Evolutionary conservation across 2,888 invertebrate genomes (phyloP).

Genomic region (Rambutsinella grinnellia): DNA sequence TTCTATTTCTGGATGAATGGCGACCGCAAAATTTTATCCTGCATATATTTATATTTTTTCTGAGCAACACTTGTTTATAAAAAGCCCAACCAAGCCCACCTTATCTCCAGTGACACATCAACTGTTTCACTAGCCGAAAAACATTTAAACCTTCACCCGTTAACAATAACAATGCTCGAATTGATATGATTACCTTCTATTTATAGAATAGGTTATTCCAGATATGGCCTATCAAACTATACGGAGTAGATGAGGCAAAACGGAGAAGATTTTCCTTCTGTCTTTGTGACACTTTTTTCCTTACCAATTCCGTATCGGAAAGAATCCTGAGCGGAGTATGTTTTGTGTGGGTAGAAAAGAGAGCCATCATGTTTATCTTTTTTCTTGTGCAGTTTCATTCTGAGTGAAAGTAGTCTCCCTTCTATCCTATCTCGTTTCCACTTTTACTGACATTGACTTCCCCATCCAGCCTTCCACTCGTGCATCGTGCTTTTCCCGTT

Average conservation of each 20-base stretch:
- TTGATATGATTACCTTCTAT: neutral
- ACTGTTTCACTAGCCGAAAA: neutral
- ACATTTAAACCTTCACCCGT: constrained; percentile 18
- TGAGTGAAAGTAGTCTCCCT: too few species aligned
- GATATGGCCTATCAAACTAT: too few species aligned
- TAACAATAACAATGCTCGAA: neutral
- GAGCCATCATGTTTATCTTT: too few species aligned
- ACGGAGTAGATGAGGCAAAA: too few species aligned
- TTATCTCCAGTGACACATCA: neutral
- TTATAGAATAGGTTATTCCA: too few species aligned
- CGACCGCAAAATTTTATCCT: neutral
- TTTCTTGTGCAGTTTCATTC: constrained; percentile 13
- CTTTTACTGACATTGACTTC: constrained; percentile 3
- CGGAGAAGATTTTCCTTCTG: too few species aligned
- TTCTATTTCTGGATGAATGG: neutral
- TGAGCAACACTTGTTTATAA: neutral
- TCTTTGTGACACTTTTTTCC: too few species aligned
- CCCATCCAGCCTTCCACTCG: constrained; percentile 8
- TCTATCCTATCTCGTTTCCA: too few species aligned
- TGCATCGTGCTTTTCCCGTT: constrained; percentile 24
- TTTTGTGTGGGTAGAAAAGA: too few species aligned
- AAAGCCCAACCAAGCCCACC: neutral
- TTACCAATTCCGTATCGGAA: too few species aligned
- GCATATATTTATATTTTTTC: too few species aligned
- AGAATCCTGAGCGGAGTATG: too few species aligned